Conservation (phyloP, 2,113 vertebrate genomes). For the Lynx canadensis region DNA sequence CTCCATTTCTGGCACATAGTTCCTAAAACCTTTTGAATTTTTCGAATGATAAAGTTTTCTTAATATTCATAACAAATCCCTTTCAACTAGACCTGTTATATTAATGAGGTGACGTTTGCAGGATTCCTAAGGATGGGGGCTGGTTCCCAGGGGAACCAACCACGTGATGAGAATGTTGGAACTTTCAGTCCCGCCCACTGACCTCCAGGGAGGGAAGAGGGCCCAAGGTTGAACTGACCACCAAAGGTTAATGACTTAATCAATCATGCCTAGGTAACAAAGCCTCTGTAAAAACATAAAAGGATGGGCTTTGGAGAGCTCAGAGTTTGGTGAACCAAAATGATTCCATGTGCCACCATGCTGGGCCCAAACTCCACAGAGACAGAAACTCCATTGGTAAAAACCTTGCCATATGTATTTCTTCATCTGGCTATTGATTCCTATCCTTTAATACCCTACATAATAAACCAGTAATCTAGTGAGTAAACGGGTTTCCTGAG, state of each 20-base stretch:
- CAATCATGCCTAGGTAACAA: background rate
- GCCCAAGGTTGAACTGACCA: background rate
- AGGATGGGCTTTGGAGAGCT: background rate
- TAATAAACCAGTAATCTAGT: background rate
- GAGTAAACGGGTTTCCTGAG: background rate
- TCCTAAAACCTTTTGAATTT: background rate
- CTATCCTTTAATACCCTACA: background rate
- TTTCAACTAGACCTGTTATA: background rate
- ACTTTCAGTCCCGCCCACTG: background rate
- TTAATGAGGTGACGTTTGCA: background rate
- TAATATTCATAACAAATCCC: background rate
- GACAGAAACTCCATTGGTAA: background rate
- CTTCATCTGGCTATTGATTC: background rate
- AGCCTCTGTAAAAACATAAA: background rate
- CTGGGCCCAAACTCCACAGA: background rate
- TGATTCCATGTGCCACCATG: too few species aligned
- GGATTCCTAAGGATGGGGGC: background rate
- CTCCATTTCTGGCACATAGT: background rate
- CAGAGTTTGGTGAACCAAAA: background rate
- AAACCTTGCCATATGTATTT: background rate
- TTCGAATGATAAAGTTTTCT: background rate
- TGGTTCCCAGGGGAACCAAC: background rate
- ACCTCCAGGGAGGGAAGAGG: background rate
- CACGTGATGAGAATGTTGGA: background rate
- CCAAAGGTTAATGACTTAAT: background rate